A percentile compares a stretch with the other conserved stretches of the same genome.
Conservation (phyloP, 2,113 vertebrate species). For the Grammomys surdaster region DNA sequence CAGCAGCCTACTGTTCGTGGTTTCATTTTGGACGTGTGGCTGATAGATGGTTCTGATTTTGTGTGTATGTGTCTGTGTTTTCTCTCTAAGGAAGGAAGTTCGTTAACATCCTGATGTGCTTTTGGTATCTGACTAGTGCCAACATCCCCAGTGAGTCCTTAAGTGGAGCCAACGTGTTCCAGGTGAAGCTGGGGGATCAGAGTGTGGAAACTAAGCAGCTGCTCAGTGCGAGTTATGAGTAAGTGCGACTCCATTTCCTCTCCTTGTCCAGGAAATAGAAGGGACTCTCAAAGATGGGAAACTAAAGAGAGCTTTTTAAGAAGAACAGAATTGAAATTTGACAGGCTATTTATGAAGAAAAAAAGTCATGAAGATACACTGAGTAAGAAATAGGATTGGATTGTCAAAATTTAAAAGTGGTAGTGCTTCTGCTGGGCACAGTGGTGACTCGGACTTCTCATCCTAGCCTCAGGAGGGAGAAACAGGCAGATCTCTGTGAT, state of each 20-base stretch:
- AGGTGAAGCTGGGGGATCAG: constrained; percentile 88
- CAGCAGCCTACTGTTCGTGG: background rate
- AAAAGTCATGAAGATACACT: constrained; percentile 45
- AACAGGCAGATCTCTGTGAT: no score
- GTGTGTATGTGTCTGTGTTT: constrained; percentile 66
- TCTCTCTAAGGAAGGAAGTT: constrained; percentile 92
- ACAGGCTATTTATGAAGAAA: constrained; percentile 48
- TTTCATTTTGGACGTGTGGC: background rate
- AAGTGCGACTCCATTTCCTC: constrained; percentile 81
- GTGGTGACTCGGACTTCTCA: background rate
- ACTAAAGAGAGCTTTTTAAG: constrained; percentile 58
- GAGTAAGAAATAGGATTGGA: background rate
- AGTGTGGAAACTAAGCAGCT: constrained; percentile 90
- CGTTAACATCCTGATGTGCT: constrained; percentile 96
- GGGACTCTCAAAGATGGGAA: constrained; percentile 19
- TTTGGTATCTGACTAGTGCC: constrained; percentile 95
- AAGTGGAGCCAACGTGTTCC: constrained; percentile 90
- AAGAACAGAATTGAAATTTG: constrained; percentile 50
- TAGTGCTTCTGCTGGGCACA: background rate
- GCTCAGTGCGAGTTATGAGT: constrained; percentile 96
- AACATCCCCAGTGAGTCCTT: constrained; percentile 89
- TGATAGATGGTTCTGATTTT: constrained; percentile 59
- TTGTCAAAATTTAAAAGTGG: constrained; percentile 46
- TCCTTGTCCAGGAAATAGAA: constrained; percentile 58
- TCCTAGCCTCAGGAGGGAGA: background rate